A percentile compares a stretch with the other conserved stretches of the same genome.
phyloP scores from a whole-genome alignment of 30 jellyfish, hydroid and myxozoan genomes.

The Aurelia coerulea region DNA sequence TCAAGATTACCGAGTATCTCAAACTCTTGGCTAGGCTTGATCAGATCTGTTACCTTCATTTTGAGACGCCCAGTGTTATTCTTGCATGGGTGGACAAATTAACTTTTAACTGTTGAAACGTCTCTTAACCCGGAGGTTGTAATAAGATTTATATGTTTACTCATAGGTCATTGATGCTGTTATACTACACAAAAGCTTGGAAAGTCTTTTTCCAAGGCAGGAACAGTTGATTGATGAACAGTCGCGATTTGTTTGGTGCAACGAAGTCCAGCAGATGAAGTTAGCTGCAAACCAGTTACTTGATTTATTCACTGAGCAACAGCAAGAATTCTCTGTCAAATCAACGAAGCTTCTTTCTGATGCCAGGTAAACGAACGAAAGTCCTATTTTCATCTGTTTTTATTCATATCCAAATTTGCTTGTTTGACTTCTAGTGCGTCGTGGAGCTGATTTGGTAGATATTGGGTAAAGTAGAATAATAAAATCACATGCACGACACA shows the following conservation, averaged over 20 bases:
- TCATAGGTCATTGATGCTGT: constrained; percentile 48
- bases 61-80: too few species aligned
- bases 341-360: neutral
- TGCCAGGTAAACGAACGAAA: constrained; percentile 12
- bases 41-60: too few species aligned
- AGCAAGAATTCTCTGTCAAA: neutral
- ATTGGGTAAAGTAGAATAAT: too few species aligned
- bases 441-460: too few species aligned
- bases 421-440: neutral
- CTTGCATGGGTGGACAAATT: too few species aligned
- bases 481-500: too few species aligned
- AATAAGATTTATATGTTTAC: too few species aligned
- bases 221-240: constrained; percentile 40
- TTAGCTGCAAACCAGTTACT: constrained; percentile 39
- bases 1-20: too few species aligned
- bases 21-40: too few species aligned
- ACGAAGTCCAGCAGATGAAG: constrained; percentile 40
- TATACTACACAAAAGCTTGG: constrained; percentile 31
- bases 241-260: constrained; percentile 41
- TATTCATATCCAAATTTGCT: neutral
- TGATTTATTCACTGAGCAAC: constrained; percentile 1
- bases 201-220: neutral
- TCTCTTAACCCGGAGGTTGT: too few species aligned
- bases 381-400: neutral
- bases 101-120: too few species aligned